Evolutionary conservation across 2,113 vertebrate genomes (phyloP), one percentile per base, ranked within the genome.

Genomic region (Todiramphus chloris): DNA sequence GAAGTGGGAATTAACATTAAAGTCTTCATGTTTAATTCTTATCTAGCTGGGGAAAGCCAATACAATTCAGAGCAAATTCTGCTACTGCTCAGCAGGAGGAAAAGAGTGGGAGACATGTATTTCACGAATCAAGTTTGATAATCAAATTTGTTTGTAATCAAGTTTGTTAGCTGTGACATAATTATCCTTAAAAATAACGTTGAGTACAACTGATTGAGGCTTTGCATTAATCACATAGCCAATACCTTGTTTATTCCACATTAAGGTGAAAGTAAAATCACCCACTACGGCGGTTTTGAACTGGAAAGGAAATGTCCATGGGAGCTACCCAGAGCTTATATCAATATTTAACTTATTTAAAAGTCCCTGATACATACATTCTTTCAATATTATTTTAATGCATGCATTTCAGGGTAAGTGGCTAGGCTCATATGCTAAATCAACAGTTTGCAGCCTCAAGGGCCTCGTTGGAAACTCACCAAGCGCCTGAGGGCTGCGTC

Each of bases 401-500:
- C 48, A 31, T 41, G 46, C 8, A 55, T 80, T 96, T 86, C 12
- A 31, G 41, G 58, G 56, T 43, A 35, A 93, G 19, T n/a, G 41
- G 68, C 76, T 4, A 39, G 55, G 31, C 39, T 95, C 25, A 9
- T 62, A 35, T 69, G 63, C 58, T 84, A 89, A 96, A 95, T 70
- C 87, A 92, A 93, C 69, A 74, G 46, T 92, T 82, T 78, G 90
- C 33, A 79, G 73, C 91, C 93, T 63, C 64, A n/a, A 51, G 94
- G 84, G 93, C 85, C 35, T 89, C 50, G 8, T 0, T 96, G 93
- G 87, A 89, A 92, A n/a, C 87, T 87, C 89, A 85, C 64, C 84
- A 84, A 83, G 84, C 16, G 95, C 96, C 94, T 44, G 55, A 91
- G 62, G 94, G 93, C 93, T 92, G 67, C 27, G 67, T 85, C 68